Evolutionary conservation across 2,113 vertebrate genomes (phyloP).

Genomic region (Nothoprocta pentlandii): DNA sequence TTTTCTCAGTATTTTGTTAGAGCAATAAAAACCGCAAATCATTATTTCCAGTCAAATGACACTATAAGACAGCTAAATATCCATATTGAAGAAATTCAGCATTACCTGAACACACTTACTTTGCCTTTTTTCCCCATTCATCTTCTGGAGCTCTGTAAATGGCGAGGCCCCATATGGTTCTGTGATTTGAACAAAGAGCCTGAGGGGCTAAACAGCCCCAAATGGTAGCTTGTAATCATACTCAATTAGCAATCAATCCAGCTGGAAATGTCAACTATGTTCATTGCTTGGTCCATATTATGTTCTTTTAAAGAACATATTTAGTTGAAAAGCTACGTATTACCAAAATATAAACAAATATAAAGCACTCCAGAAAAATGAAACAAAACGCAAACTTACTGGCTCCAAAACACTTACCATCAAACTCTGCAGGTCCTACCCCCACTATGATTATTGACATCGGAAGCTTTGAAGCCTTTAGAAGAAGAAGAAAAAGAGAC

Average conservation of each 20-base stretch:
- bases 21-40: background rate
- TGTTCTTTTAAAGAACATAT: background rate
- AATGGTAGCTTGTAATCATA: slow-evolving; percentile 32
- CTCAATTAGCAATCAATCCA: slow-evolving; percentile 39
- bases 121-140: background rate
- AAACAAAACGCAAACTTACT: background rate
- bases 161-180: slow-evolving; percentile 30
- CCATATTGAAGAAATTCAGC: background rate
- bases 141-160: slow-evolving; percentile 14
- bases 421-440: slow-evolving; percentile 94
- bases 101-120: background rate
- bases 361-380: background rate
- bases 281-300: background rate
- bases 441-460: slow-evolving; percentile 98
- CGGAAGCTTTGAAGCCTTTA: slow-evolving; percentile 90
- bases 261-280: slow-evolving; percentile 30
- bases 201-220: slow-evolving; percentile 36
- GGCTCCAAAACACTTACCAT: slow-evolving; percentile 82
- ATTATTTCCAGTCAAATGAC: background rate
- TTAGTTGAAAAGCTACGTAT: slow-evolving; percentile 28
- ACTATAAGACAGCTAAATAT: background rate
- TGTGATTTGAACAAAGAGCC: slow-evolving; percentile 26
- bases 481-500: slow-evolving; percentile 42
- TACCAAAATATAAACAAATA: slow-evolving; percentile 4
- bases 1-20: background rate